These are phyloP conservation scores for Dolichallabes microphthalmus DNA, from an alignment of 2,113 vertebrate species.

Conservation along the genomic window DNA sequence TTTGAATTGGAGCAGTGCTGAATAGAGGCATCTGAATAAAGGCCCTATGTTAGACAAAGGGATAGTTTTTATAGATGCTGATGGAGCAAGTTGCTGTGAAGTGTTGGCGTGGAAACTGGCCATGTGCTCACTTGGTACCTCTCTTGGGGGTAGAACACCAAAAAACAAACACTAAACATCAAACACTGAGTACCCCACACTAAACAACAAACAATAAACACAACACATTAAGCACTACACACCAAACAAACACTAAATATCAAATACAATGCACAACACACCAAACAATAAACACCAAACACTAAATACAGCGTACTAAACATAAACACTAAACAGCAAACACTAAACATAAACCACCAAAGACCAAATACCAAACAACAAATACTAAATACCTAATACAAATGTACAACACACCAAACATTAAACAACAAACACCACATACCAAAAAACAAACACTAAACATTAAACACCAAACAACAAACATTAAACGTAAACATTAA, in stretches of 20 bases:
- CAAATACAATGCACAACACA: background rate
- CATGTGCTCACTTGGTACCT: conserved; percentile 12
- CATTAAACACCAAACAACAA: background rate
- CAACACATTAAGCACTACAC: background rate
- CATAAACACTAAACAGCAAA: background rate
- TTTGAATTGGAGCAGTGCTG: conserved; percentile 48
- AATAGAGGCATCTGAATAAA: conserved; percentile 51
- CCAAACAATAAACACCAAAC: background rate
- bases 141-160: background rate
- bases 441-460: background rate
- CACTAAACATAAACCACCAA: background rate
- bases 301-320: too few species aligned
- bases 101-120: conserved; percentile 43
- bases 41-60: conserved; percentile 48
- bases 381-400: background rate
- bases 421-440: background rate
- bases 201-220: background rate
- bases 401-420: background rate
- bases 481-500: background rate
- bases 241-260: too few species aligned
- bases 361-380: background rate
- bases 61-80: conserved; percentile 54
- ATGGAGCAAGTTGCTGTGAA: conserved; percentile 40
- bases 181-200: background rate
- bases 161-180: background rate